Percentiles rank a stretch among this genome's conserved stretches.
These are phyloP conservation scores for Harpagoxenus sublaevis DNA, from an alignment of 2,888 invertebrate genomes.

Conservation along the genomic window DNA sequence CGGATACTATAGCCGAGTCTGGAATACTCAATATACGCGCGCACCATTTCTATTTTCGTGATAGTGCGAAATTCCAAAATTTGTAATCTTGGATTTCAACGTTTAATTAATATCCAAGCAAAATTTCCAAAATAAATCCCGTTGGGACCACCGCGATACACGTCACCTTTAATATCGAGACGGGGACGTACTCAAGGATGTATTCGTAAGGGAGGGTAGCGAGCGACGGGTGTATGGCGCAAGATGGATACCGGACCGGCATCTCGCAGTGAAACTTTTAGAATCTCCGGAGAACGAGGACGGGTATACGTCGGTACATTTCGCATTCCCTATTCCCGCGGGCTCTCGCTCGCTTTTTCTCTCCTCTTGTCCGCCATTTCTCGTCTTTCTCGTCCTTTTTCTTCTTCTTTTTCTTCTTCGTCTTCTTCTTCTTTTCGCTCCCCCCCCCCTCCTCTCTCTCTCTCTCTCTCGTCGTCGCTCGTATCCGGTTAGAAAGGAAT, in stretches of 20 bases:
- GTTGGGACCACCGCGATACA: neutral
- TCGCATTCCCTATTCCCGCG: constrained; percentile 80
- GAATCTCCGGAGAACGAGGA: constrained; percentile 76
- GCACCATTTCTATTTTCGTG: neutral
- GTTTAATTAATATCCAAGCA: constrained; percentile 38
- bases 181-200: constrained; percentile 21
- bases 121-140: constrained; percentile 6
- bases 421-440: constrained; percentile 4
- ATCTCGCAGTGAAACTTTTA: constrained; percentile 78
- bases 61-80: neutral
- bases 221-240: constrained; percentile 36
- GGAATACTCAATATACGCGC: neutral
- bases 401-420: neutral
- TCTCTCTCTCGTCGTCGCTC: neutral
- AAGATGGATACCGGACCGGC: constrained; percentile 62
- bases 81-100: neutral
- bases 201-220: constrained; percentile 35
- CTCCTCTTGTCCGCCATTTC: neutral
- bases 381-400: constrained; percentile 22
- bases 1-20: neutral
- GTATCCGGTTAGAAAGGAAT: constrained; percentile 46
- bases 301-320: constrained; percentile 73
- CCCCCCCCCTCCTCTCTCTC: no score
- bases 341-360: constrained; percentile 44
- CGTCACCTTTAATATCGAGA: constrained; percentile 29